Evolutionary conservation across 1,140 invertebrate species (phyloP).

Genomic region (Drosophila asahinai): DNA sequence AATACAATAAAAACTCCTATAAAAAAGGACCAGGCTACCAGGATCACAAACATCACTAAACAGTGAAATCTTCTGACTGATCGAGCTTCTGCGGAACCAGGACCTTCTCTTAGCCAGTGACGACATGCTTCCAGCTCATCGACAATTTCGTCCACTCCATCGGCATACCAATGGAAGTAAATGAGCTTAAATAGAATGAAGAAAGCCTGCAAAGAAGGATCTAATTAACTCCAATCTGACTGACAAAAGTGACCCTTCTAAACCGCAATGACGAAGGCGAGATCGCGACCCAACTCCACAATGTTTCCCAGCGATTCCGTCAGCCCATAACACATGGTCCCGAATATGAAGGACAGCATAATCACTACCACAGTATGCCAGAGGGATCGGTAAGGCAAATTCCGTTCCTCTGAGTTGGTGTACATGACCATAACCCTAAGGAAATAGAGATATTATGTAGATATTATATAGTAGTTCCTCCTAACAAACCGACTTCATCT

Average conservation of each 20-base stretch:
- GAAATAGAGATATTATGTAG: no score
- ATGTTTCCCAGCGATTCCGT: constrained; percentile 26
- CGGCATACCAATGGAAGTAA: constrained; percentile 29
- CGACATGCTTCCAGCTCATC: constrained; percentile 22
- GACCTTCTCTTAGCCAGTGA: background rate
- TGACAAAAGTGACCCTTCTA: no score
- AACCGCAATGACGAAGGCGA: constrained; percentile 25
- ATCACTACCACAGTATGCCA: constrained; percentile 28
- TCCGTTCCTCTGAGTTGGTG: constrained; percentile 26
- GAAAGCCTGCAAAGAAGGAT: background rate
- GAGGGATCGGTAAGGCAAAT: background rate
- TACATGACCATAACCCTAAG: constrained; percentile 32
- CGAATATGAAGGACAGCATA: background rate
- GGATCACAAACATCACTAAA: background rate
- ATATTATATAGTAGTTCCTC: no score
- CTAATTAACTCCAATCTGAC: no score
- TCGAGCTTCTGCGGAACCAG: background rate
- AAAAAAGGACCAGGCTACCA: background rate
- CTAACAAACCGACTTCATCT: constrained; percentile 2
- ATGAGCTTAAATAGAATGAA: background rate
- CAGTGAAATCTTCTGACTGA: constrained; percentile 15
- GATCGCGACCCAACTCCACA: constrained; percentile 49
- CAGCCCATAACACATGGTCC: background rate
- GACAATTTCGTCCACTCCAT: constrained; percentile 35
- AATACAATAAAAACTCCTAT: constrained; percentile 25